These are phyloP conservation scores for Lasioglossum malachurum DNA, from an alignment of 2,888 invertebrate genomes.

Conservation along the genomic window DNA sequence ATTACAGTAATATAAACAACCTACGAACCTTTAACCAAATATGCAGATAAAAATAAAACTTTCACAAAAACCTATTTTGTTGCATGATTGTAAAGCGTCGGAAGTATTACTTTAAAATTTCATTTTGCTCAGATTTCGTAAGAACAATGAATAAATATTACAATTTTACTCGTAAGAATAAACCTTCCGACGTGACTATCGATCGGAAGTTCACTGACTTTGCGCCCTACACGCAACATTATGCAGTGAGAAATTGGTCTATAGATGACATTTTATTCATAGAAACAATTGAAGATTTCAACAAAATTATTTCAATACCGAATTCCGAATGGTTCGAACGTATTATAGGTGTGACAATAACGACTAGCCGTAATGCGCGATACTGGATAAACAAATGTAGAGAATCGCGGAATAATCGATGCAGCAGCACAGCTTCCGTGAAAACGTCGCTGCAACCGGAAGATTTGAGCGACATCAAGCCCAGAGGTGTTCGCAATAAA, in stretches of 20 bases:
- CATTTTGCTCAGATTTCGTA: background rate
- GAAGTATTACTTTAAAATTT: background rate
- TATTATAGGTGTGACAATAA: background rate
- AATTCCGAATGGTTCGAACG: background rate
- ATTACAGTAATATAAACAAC: background rate
- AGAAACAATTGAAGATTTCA: background rate
- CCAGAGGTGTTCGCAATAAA: constrained; percentile 17
- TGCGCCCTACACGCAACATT: constrained; percentile 12
- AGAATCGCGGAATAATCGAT: constrained; percentile 21
- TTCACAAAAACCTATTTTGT: background rate
- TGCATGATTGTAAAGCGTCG: background rate
- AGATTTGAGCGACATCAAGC: background rate
- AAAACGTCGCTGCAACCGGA: constrained; percentile 9
- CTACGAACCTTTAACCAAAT: background rate
- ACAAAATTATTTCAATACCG: background rate
- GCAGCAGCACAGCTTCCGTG: constrained; percentile 9
- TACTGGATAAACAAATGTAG: background rate
- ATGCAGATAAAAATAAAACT: background rate
- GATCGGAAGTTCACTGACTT: constrained; percentile 51
- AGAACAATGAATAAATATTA: background rate
- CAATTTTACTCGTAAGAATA: constrained; percentile 2
- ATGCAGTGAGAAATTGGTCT: constrained; percentile 4
- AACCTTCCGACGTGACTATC: constrained; percentile 30
- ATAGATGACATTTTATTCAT: background rate
- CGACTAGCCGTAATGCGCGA: background rate